A percentile compares a stretch with the other conserved stretches of the same genome.
Conservation (phyloP, 2,113 vertebrate species). For the Pelodiscus sinensis region DNA sequence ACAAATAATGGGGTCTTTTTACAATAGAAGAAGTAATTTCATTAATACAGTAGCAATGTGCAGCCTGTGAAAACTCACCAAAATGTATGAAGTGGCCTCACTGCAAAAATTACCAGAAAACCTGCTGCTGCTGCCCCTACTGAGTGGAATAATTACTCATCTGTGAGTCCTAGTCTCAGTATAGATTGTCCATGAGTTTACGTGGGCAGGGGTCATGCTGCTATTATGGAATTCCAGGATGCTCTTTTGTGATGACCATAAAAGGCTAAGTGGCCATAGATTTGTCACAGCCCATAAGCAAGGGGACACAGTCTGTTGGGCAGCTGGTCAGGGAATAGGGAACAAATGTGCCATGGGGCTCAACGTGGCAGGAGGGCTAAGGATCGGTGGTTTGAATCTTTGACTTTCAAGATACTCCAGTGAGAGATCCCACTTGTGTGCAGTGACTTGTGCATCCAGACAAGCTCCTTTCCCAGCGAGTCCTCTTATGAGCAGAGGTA, state of each 20-base stretch:
- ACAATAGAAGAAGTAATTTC: too few species aligned
- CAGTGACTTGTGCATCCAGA: background rate
- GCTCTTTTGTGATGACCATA: background rate
- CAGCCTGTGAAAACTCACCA: too few species aligned
- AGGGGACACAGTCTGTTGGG: background rate
- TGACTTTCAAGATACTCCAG: background rate
- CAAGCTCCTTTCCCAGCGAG: slow-evolving; percentile 5
- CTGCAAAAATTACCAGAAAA: too few species aligned
- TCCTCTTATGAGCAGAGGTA: background rate
- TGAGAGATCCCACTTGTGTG: background rate
- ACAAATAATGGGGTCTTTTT: too few species aligned
- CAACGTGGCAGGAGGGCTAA: background rate
- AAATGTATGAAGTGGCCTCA: too few species aligned
- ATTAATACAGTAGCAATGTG: too few species aligned
- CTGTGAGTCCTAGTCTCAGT: background rate
- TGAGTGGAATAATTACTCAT: background rate
- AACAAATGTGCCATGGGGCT: background rate
- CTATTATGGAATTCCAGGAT: background rate
- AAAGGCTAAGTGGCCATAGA: background rate
- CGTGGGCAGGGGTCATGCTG: background rate
- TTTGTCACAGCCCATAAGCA: background rate
- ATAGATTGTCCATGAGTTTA: fast-evolving
- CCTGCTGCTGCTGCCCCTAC: background rate
- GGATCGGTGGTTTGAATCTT: background rate
- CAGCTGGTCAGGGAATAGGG: fast-evolving